Evolutionary conservation across 2,888 invertebrate species (phyloP).

Genomic region (Eulithis testata): DNA sequence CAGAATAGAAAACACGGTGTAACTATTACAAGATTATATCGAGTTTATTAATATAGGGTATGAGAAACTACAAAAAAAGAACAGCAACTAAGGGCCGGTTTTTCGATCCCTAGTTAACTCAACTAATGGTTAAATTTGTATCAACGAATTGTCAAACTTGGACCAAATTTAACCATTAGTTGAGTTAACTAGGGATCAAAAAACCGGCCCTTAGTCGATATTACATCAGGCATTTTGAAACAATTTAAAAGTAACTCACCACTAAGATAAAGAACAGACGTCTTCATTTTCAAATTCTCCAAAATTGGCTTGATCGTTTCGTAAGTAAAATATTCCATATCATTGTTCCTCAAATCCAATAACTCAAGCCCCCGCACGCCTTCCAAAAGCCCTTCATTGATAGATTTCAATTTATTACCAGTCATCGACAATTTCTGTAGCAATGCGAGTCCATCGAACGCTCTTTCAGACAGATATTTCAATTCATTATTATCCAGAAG

Average conservation of each 20-base stretch:
- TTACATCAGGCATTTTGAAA: neutral
- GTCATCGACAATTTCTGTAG: conserved; percentile 90
- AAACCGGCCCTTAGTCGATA: too few species aligned
- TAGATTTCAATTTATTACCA: conserved; percentile 89
- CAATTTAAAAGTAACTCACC: conserved; percentile 57
- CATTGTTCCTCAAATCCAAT: conserved; percentile 91
- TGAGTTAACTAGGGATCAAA: too few species aligned
- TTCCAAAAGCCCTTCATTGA: conserved; percentile 89
- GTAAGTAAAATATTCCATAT: conserved; percentile 89
- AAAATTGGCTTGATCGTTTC: conserved; percentile 90
- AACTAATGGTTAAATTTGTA: too few species aligned
- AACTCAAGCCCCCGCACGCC: conserved; percentile 90
- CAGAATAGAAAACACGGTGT: too few species aligned
- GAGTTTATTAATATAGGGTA: too few species aligned
- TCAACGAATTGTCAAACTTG: too few species aligned
- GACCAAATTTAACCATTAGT: too few species aligned
- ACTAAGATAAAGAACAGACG: conserved; percentile 75
- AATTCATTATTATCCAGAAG: conserved; percentile 89
- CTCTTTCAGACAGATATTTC: conserved; percentile 90
- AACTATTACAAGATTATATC: too few species aligned
- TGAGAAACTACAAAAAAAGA: too few species aligned
- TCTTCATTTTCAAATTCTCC: conserved; percentile 87
- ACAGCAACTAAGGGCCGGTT: too few species aligned
- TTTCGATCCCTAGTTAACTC: too few species aligned
- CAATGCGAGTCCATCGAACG: conserved; percentile 90